phyloP scores from a whole-genome alignment of 2,113 vertebrate species.

The Grammomys surdaster region DNA sequence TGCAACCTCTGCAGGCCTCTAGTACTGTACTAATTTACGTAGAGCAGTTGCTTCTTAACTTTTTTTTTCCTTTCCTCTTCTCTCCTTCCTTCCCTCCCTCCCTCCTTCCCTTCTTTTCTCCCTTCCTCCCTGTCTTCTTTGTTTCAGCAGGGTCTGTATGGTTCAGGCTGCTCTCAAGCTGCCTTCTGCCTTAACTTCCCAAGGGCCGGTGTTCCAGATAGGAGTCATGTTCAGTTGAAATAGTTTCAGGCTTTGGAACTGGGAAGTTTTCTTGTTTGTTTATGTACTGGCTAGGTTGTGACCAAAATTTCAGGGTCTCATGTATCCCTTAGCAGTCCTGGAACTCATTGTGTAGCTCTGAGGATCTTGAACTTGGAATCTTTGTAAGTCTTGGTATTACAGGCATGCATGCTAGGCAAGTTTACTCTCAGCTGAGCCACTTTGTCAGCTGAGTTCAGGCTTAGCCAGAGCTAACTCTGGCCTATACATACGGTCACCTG shows the following conservation, averaged over 20 bases:
- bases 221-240: background rate
- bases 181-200: background rate
- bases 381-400: background rate
- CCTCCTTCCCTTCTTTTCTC: too few relatives aligned
- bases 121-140: background rate
- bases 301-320: background rate
- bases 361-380: background rate
- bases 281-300: background rate
- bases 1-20: background rate
- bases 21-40: background rate
- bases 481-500: too few relatives aligned
- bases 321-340: background rate
- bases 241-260: background rate
- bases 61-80: too few relatives aligned
- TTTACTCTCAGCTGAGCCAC: too few relatives aligned
- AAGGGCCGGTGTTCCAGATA: background rate
- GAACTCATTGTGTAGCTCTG: background rate
- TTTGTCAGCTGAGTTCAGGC: background rate
- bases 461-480: too few relatives aligned
- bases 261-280: background rate
- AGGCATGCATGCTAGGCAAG: background rate
- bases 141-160: background rate
- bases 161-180: background rate
- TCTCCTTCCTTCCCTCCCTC: too few relatives aligned
- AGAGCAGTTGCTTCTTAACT: background rate